Evolutionary conservation across 2,888 invertebrate genomes (phyloP).

Genomic region (Eupeodes latifasciatus): DNA sequence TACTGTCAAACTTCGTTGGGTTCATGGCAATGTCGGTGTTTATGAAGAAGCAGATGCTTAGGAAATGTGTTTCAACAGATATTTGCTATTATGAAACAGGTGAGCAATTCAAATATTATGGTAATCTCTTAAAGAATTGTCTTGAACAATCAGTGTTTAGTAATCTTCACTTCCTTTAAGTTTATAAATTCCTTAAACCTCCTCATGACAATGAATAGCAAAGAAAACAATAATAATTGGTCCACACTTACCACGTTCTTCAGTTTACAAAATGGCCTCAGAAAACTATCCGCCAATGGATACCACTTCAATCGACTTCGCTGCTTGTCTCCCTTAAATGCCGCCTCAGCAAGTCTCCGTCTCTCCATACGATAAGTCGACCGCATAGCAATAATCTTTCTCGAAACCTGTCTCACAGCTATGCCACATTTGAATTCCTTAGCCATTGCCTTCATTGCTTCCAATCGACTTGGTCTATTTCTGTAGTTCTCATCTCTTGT

Average conservation of each 20-base stretch:
- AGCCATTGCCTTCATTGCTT: slow-evolving; percentile 45
- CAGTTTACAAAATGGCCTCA: slow-evolving; percentile 44
- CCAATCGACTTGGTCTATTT: slow-evolving; percentile 20
- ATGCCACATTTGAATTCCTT: slow-evolving; percentile 40
- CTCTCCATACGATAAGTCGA: slow-evolving; percentile 60
- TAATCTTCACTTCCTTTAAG: too few relatives aligned
- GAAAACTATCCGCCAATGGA: slow-evolving; percentile 60
- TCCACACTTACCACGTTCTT: slow-evolving; percentile 49
- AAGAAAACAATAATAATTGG: neutral
- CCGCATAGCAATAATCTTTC: slow-evolving; percentile 65
- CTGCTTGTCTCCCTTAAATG: slow-evolving; percentile 24
- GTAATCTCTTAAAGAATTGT: too few relatives aligned
- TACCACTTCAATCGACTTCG: slow-evolving; percentile 60
- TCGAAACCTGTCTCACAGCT: slow-evolving; percentile 50
- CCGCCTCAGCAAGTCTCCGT: slow-evolving; percentile 35
- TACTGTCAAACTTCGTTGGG: too few relatives aligned
- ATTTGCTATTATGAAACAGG: too few relatives aligned
- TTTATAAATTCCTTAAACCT: too few relatives aligned
- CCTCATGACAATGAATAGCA: too few relatives aligned
- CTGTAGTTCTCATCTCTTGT: slow-evolving; percentile 29
- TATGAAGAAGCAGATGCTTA: too few relatives aligned
- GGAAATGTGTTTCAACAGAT: too few relatives aligned
- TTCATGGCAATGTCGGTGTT: too few relatives aligned
- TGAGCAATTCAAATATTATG: too few relatives aligned
- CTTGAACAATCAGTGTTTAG: too few relatives aligned